Evolutionary conservation across 2,113 vertebrate genomes (phyloP).

Genomic region (Vulpes vulpes): DNA sequence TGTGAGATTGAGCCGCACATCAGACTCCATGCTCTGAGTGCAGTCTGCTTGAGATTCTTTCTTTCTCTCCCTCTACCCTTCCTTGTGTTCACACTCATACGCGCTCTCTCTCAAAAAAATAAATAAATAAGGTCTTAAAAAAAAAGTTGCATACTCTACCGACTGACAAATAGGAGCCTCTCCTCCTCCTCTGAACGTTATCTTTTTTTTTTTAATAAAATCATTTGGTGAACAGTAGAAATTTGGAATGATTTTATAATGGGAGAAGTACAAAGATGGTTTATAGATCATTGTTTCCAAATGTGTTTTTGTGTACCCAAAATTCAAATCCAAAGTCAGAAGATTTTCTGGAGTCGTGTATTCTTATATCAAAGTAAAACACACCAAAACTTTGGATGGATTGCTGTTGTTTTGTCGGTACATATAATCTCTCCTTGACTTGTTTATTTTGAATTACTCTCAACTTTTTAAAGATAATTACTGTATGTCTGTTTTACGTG

Average conservation of each 20-base stretch:
- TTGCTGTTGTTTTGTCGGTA: neutral
- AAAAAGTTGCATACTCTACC: neutral
- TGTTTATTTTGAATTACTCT: slow-evolving; percentile 27
- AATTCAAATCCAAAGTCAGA: slow-evolving; percentile 37
- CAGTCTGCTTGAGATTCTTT: neutral
- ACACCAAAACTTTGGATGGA: neutral
- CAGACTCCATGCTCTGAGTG: too few relatives aligned
- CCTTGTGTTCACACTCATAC: neutral
- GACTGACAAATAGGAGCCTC: neutral
- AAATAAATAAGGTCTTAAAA: neutral
- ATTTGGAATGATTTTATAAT: slow-evolving; percentile 16
- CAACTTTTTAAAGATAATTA: neutral
- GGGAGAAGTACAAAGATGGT: neutral
- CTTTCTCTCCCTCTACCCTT: neutral
- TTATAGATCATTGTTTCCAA: neutral
- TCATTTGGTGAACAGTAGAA: neutral
- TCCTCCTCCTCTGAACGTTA: too few relatives aligned
- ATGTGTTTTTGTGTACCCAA: neutral
- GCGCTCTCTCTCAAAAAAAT: neutral
- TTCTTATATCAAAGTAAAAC: slow-evolving; percentile 7
- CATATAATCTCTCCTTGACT: neutral
- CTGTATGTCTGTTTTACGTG: neutral
- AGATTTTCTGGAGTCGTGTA: neutral
- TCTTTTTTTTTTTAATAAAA: neutral
- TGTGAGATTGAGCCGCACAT: neutral